Conservation (phyloP, 2,113 vertebrate genomes). For the Rousettus leschenaultii region DNA sequence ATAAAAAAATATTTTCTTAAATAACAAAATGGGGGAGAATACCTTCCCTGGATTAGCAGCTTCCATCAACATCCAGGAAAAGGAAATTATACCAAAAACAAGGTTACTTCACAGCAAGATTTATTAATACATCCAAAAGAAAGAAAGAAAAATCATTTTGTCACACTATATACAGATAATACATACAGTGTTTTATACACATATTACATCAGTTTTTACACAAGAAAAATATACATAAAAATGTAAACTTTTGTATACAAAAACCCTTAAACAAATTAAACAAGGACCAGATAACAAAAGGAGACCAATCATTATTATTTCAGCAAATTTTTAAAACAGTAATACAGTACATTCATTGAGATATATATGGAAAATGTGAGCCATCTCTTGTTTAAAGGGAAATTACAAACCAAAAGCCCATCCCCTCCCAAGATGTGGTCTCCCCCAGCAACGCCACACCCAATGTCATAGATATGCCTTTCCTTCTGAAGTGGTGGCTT, state of each 20-base stretch:
- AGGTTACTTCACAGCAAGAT: conserved; percentile 98
- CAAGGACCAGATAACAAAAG: conserved; percentile 99
- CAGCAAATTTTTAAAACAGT: conserved; percentile 92
- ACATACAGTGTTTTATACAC: conserved; percentile 99
- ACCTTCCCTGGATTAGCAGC: not conserved
- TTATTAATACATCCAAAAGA: conserved; percentile 99
- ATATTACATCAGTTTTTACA: conserved; percentile 99
- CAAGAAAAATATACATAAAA: conserved; percentile 99
- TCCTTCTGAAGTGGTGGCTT: conserved; percentile 16
- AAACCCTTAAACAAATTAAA: conserved; percentile 99
- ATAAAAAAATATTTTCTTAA: not conserved
- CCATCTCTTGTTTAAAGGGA: conserved; percentile 87
- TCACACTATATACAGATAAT: conserved; percentile 99
- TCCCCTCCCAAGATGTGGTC: conserved; percentile 69
- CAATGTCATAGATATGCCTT: not conserved
- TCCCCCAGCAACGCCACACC: conserved; percentile 44
- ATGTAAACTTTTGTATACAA: conserved; percentile 99
- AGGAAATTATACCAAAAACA: conserved; percentile 66
- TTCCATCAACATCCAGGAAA: conserved; percentile 55
- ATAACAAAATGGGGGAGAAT: not conserved
- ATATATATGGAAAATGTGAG: conserved; percentile 89
- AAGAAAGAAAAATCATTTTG: conserved; percentile 98
- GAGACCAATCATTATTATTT: conserved; percentile 97
- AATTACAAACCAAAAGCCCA: conserved; percentile 80
- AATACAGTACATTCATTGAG: conserved; percentile 99